Evolutionary conservation across 2,888 invertebrate species (phyloP), one percentile per base, ranked within the genome.

Genomic region (Rhingia rostrata): DNA sequence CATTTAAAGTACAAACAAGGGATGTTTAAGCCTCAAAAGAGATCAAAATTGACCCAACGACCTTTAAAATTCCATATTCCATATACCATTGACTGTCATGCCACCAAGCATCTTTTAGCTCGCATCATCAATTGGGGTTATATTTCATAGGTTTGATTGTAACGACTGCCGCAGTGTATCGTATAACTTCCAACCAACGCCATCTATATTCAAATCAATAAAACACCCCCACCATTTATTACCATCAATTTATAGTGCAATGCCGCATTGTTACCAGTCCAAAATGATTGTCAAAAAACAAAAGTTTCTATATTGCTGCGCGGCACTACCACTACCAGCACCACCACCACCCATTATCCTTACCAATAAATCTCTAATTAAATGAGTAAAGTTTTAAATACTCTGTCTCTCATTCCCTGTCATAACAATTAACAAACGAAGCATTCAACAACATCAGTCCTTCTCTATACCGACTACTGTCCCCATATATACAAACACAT

Each of bases 391-490:
- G 74, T 84, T 84, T 75, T 69, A 80, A 84, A 84, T 84, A 80
- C 80, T 74, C 60, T 63, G n/a, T 30, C 54, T 67, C 67, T 33
- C 60, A 56, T 77, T 78, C 63, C 53, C 83, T 72, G 72, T 67
- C 83, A 84, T 84, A 75, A 80, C 84, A 84, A 84, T 84, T 80
- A 84, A 79, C 80, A 74, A 70, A 70, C 84, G 80, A 69, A 74
- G 63, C 74, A 80, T 79, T 80, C 80, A 74, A 80, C 75, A 77
- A 75, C 79, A 80, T 70, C 74, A 75, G 80, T 70, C 69, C 67
- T 69, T 77, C 39, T 70, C 60, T 14, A 45, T 80, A 41, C 67
- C 37, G 12, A 2, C n/a, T 14, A 1, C 37, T 30, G 32, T 33
- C 43, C 47, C 39, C 22, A 22, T 22, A 22, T 22, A 22, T 22